Percentiles rank a stretch among this genome's conserved stretches.
phyloP scores from a whole-genome alignment of 2,888 invertebrate species.

The Microplitis deprimator region DNA sequence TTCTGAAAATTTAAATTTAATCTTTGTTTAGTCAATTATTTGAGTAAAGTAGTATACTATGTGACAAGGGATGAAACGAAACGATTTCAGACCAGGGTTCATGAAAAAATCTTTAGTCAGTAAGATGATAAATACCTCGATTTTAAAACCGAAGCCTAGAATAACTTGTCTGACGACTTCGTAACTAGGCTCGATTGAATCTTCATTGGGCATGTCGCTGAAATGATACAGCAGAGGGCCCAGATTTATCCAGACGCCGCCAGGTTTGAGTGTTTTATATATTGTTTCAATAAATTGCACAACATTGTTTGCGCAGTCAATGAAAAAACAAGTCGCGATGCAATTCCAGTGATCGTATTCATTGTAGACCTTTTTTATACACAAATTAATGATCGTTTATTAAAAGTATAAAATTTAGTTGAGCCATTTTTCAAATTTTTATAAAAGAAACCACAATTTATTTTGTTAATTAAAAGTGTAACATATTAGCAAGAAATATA shows the following conservation, averaged over 20 bases:
- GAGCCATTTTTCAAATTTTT: too few species aligned
- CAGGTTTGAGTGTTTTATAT: constrained; percentile 89
- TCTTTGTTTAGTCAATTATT: not conserved
- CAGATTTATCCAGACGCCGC: constrained; percentile 90
- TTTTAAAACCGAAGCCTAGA: constrained; percentile 85
- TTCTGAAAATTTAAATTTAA: constrained; percentile 74
- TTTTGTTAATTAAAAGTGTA: too few species aligned
- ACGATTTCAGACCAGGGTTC: too few species aligned
- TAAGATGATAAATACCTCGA: constrained; percentile 73
- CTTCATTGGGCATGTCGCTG: constrained; percentile 88
- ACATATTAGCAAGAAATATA: not conserved
- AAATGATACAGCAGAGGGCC: constrained; percentile 94
- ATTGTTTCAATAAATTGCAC: constrained; percentile 95
- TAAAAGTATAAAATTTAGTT: too few species aligned
- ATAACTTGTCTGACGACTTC: constrained; percentile 86
- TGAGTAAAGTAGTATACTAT: too few species aligned
- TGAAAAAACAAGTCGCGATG: constrained; percentile 97
- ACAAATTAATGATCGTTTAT: not conserved
- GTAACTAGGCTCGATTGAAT: constrained; percentile 94
- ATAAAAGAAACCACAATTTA: too few species aligned
- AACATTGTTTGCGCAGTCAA: constrained; percentile 98
- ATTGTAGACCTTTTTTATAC: constrained; percentile 76
- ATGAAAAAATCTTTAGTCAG: too few species aligned
- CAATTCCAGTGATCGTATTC: constrained; percentile 86
- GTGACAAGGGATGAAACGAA: too few species aligned